Evolutionary conservation across 2,797 vertebrate genomes (phyloP).

Genomic region (Agapornis canus): DNA sequence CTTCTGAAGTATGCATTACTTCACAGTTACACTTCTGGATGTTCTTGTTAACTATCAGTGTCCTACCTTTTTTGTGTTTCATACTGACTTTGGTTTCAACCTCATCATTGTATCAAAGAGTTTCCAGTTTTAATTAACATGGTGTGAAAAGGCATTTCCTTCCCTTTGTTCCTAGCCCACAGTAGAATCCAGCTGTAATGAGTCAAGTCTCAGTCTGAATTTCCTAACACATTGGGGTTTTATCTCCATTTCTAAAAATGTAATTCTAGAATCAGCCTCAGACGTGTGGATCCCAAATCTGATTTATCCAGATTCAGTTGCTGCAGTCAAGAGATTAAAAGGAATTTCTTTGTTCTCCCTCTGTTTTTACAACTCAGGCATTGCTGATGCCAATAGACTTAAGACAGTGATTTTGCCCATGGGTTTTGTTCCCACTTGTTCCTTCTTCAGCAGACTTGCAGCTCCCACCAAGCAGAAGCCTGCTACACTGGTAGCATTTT

Average conservation of each 20-base stretch:
- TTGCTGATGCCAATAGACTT: background rate
- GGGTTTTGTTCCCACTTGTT: background rate
- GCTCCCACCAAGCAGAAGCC: background rate
- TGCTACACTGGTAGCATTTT: background rate
- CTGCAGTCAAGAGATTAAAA: background rate
- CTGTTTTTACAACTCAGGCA: background rate
- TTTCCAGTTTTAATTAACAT: background rate
- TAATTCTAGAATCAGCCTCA: slow-evolving; percentile 27
- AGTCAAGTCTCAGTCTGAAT: background rate
- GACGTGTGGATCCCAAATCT: background rate
- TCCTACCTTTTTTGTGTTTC: background rate
- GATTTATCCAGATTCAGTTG: background rate
- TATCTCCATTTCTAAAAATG: slow-evolving; percentile 42
- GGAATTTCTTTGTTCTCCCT: background rate
- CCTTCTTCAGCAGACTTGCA: background rate
- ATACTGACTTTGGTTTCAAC: background rate
- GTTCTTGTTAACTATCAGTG: background rate
- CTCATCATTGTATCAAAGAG: background rate
- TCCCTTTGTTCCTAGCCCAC: background rate
- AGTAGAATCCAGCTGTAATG: background rate
- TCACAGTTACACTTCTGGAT: background rate
- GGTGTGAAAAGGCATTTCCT: background rate
- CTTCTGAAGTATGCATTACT: background rate
- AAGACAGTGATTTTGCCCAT: background rate
- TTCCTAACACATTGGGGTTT: slow-evolving; percentile 10